Evolutionary conservation across 2,113 vertebrate species (phyloP), one percentile per base, ranked within the genome.

Genomic region (Camelus bactrianus): DNA sequence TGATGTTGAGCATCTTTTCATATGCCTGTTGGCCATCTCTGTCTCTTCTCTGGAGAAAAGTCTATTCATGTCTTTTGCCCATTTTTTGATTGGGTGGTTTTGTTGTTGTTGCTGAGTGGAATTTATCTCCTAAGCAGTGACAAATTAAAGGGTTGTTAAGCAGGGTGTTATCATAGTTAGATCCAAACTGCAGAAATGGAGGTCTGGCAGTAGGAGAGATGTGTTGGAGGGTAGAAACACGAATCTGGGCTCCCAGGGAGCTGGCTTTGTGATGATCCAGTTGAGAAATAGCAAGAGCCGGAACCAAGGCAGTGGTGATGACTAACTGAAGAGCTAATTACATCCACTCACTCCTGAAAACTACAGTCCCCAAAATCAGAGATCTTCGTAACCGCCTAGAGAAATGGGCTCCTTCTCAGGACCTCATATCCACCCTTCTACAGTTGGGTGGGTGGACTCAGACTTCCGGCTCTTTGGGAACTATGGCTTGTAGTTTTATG

Each of bases 61-160:
- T 50, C 35, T 62, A 4, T 62, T 73, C n/a, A 16, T 10, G 1
- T 65, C 86, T 28, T 72, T 79, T 52, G 12, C n/a, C 46, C 26
- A 15, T 50, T 15, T 83, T 72, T 90, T 35, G 60, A 30, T 22
- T 80, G 19, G 30, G 28, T 72, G 30, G 38, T n/a, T 84, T 92
- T 80, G 13, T 50, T 42, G 20, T 65, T 72, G 69, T 13, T 46
- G 35, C 58, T 58, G 32, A 58, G 3, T 84, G 22, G n/a, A 26
- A 72, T 91, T 64, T 52, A 22, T 64, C 73, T 84, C 16, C n/a
- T 95, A 75, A 96, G n/a, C 62, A 88, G 24, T 50, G 26, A 54
- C 9, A 28, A 79, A 7, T n/a, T 38, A 3, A 54, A 54, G 54
- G 46, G 6, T 52, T 82, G 46, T 65, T 14, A 69, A 87, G 42